A percentile compares a stretch with the other conserved stretches of the same genome.
phyloP scores from a whole-genome alignment of 2,113 vertebrate genomes.

The Neomonachus schauinslandi region DNA sequence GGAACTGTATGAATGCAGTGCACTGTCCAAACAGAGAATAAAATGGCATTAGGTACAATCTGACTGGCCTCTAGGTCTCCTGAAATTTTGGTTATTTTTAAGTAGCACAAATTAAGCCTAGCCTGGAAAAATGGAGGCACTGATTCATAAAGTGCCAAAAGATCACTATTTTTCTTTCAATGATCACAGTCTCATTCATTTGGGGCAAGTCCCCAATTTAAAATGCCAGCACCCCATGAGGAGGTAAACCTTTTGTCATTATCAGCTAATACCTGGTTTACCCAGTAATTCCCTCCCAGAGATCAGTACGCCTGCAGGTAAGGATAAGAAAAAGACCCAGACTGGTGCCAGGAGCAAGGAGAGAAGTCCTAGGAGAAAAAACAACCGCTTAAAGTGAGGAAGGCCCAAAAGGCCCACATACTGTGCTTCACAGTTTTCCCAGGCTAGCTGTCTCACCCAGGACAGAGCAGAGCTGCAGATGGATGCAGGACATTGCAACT shows the following conservation, averaged over 20 bases:
- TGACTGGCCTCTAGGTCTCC: neutral
- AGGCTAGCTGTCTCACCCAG: neutral
- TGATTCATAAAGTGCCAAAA: neutral
- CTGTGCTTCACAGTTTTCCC: neutral
- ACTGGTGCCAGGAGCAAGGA: neutral
- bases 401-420: neutral
- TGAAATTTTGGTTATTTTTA: conserved; percentile 37
- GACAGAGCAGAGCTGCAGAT: neutral
- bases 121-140: neutral
- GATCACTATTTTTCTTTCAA: neutral
- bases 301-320: neutral
- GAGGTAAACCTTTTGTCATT: neutral
- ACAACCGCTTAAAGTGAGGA: neutral
- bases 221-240: neutral
- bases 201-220: neutral
- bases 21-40: neutral
- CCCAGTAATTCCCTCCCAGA: neutral
- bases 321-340: neutral
- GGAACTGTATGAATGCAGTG: neutral
- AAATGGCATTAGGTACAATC: neutral
- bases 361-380: too few species aligned
- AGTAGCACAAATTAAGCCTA: neutral
- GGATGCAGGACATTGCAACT: neutral
- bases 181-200: neutral
- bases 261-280: neutral